Conservation (phyloP, 2,797 vertebrate genomes). For the Falco berigora region DNA sequence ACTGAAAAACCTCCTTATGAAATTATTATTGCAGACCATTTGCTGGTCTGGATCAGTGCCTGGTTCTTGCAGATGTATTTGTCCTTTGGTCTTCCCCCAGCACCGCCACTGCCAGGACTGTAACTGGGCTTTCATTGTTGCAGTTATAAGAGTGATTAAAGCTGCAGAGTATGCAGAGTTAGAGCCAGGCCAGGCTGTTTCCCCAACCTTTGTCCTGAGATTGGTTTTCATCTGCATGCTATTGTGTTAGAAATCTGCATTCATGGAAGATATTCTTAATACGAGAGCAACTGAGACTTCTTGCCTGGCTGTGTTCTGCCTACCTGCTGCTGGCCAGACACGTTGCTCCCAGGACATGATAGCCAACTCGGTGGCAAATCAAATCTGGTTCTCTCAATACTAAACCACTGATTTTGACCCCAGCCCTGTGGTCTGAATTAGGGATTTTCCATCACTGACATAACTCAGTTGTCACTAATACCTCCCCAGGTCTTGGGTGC, state of each 20-base stretch:
- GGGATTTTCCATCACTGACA: not conserved
- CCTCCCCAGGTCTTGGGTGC: not conserved
- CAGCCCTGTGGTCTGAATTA: not conserved
- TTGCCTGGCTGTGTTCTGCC: not conserved
- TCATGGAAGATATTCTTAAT: not conserved
- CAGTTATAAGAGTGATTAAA: not conserved
- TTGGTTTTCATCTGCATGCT: not conserved
- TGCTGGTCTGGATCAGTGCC: not conserved
- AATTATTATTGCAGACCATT: not conserved
- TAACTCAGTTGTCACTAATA: not conserved
- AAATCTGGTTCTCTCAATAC: not conserved
- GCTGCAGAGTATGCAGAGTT: not conserved
- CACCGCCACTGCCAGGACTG: not conserved
- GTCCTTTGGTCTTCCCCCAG: not conserved
- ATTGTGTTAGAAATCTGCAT: not conserved
- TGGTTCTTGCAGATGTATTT: not conserved
- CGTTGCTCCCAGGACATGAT: not conserved
- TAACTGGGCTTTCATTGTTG: not conserved
- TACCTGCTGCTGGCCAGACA: not conserved
- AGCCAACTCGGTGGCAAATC: not conserved
- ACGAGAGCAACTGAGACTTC: not conserved
- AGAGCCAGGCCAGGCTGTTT: not conserved
- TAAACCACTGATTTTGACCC: not conserved
- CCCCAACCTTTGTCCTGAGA: not conserved
- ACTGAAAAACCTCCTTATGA: not conserved